Evolutionary conservation across 1,140 invertebrate species (phyloP), one percentile per base, ranked within the genome.

Genomic region (Lasioglossum albipes): DNA sequence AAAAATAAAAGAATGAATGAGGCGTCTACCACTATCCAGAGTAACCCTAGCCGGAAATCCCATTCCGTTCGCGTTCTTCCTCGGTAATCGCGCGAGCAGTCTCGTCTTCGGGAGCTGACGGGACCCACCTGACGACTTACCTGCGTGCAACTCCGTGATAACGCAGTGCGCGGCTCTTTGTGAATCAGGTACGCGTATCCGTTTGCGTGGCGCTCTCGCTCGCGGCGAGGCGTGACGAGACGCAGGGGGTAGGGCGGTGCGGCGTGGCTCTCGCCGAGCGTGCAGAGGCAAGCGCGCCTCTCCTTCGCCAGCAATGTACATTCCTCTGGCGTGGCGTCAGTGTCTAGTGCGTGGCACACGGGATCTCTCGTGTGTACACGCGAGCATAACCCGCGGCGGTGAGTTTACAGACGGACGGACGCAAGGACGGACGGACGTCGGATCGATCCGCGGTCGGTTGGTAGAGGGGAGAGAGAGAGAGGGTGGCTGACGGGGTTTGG

Each of bases 401-500:
- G 75, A 85, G 75, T 82, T 73, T 61, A 82, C 84, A 68, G 54
- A 79, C 75, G 78, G 77, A 87, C 85, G 81, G 75, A 88, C 84
- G 18, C 2, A 79, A 72, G 78, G 75, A 88, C 81, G 81, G 73
- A 88, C 84, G 52, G 13, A 18, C 52, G 76, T 86, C 57, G 87
- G 84, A 89, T 89, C 87, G 88, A 89, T 89, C 80, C 81, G 68
- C 71, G 79, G 84, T 79, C 77, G 76, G 76, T 78, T 80, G 85
- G 68, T 59, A 75, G 82, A 76, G 84, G 67, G 77, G 52, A 64
- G 75, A 74, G 81, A 70, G 75, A 74, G 81, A 70, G 41, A 31
- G 62, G 54, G 2, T n/a, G 6, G 45, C 36, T 41, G 71, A 69
- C 7, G 16, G 68, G 62, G 31, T 74, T 72, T 66, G 42, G 79